Base-by-base conservation (phyloP, 2,888 invertebrate genomes). In the Acheta domesticus region DNA sequence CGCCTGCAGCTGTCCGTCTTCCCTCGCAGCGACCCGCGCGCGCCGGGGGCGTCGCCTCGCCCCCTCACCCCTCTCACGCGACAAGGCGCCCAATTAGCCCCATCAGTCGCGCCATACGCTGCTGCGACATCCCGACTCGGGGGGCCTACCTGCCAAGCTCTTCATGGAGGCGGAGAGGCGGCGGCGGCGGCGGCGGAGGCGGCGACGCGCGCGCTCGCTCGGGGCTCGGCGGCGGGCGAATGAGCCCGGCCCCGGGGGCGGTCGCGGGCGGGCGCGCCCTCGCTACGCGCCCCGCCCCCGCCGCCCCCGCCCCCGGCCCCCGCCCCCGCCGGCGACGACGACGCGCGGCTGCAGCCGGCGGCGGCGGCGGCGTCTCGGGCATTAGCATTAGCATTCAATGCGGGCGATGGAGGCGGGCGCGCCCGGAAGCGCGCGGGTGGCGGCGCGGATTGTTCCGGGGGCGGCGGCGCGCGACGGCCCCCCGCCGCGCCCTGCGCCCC, bases 311-410 rank as follows among this genome's bases (percentile, higher is more conserved):
- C 23, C n/a, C n/a, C n/a, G n/a, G n/a, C n/a, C n/a, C n/a, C n/a
- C n/a, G n/a, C n/a, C n/a, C n/a, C n/a, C n/a, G 36, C 8, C 36
- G 36, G 5, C 36, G 36, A 8, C 36, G 62, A 62, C 16, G 62
- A 8, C n/a, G 62, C 62, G n/a, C 62, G 62, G 1, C 36, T 62
- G 62, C 16, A n/a, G 62, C 62, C 16, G 62, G 62, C 16, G 62
- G 62, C 62, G 62, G 62, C 16, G n/a, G n/a, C n/a, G 62, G 62
- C 16, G 62, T 62, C 62, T 62, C 62, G 62, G 62, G 62, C 62
- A 62, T 62, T 62, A 62, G 62, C 14, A 62, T 62, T 62, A 62
- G 62, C 62, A 62, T 62, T 62, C 16, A 62, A 62, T 62, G 62
- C 62, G 62, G 62, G n/a, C 16, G 62, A 62, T 3, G 62, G 14